Base-by-base conservation (phyloP, 1,140 invertebrate genomes). In the Drosophila kohkoa region DNA sequence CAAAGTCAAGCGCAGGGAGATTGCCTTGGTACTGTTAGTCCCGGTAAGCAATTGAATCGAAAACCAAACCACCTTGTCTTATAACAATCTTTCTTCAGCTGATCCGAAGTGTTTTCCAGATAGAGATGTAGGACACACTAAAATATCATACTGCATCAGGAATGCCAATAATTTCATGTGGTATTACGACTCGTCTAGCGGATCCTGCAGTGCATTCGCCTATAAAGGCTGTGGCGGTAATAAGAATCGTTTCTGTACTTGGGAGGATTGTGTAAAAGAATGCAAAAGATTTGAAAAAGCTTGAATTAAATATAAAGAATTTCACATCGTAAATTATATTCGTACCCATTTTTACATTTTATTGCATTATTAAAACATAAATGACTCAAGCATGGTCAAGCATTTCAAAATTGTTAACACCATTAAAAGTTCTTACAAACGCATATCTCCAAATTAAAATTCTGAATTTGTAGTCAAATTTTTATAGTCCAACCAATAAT, bases 151-250 rank as follows among this genome's bases (percentile, higher is more conserved):
- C 8, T 57, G 54, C 10, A 13, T 0, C 1, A 5, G 16, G 4
- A 25, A 57, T 57, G 10, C 32, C 15, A 57, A 57, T 25, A 41
- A 43, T n/a, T 10, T 20, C 11, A 57, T 57, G 54, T 57, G 54
- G 54, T 20, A 41, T n/a, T 57, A 57, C 5, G 54, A 57, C 10
- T 11, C 1, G 35, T 20, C 1, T 0, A 57, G 8, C 25, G 8
- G 3, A 20, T 25, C 35, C 8, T 57, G 54, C 32, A 20, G 15
- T 10, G 5, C 4, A n/a, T 13, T 57, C 5, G 4, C 13, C 13
- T 57, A 57, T 25, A 43, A 57, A n/a, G 54, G 54, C 15, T 57
- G 54, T 57, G 54, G 54, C 0, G 54, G 54, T 8, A 57, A 57
- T 43, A 57, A 57, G 16, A 57, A 57, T 57, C 54, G 54, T 25